Conservation (phyloP, 2,113 vertebrate genomes). For the Lutjanus erythropterus region DNA sequence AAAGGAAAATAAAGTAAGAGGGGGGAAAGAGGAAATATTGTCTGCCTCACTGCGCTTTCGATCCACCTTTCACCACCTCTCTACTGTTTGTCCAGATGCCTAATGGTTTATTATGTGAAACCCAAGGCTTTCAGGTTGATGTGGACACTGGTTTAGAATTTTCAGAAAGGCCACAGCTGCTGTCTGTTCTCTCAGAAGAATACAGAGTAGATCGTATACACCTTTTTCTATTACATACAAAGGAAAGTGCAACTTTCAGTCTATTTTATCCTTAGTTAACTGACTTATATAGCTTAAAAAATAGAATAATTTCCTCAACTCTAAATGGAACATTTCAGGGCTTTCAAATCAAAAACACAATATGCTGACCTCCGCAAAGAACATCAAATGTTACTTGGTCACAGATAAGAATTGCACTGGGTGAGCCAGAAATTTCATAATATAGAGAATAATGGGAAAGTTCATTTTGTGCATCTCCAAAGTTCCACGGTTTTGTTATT, state of each 20-base stretch:
- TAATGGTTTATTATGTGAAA: slow-evolving; percentile 74
- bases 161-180: slow-evolving; percentile 28
- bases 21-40: slow-evolving; percentile 31
- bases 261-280: neutral
- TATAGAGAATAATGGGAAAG: neutral
- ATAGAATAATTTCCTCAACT: neutral
- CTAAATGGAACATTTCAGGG: neutral
- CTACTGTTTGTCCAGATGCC: slow-evolving; percentile 79
- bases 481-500: neutral
- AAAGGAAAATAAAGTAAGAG: slow-evolving; percentile 25
- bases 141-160: slow-evolving; percentile 21
- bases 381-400: neutral
- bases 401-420: neutral
- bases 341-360: neutral
- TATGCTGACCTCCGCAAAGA: neutral
- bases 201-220: neutral
- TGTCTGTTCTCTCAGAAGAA: slow-evolving; percentile 7
- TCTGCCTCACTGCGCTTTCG: slow-evolving; percentile 13
- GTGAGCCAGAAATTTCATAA: neutral
- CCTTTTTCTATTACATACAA: neutral
- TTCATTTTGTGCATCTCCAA: neutral
- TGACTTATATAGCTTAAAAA: neutral
- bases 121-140: slow-evolving; percentile 36
- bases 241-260: neutral
- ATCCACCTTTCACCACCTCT: slow-evolving; percentile 54